Conservation (phyloP, 2,888 invertebrate genomes). For the Synanthedon myopaeformis region DNA sequence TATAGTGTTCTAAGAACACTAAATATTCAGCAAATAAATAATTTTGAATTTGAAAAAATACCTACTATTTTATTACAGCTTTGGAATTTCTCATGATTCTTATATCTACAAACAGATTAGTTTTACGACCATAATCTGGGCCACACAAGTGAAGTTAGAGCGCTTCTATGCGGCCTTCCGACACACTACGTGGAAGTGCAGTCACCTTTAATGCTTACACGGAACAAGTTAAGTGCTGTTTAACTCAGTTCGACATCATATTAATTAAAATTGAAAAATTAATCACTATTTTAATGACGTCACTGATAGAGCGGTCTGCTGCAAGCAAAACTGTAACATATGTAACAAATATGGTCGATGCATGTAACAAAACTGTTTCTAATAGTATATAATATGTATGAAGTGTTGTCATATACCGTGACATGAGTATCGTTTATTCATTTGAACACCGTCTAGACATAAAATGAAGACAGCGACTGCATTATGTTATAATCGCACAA, state of each 20-base stretch:
- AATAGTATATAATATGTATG: too few relatives aligned
- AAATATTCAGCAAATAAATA: too few relatives aligned
- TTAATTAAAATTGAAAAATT: not conserved
- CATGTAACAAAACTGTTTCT: too few relatives aligned
- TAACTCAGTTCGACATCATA: not conserved
- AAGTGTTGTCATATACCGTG: too few relatives aligned
- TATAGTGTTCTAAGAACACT: too few relatives aligned
- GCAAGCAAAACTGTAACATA: too few relatives aligned
- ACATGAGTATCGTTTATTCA: too few relatives aligned
- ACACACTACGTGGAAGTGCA: slow-evolving; percentile 46
- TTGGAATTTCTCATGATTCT: slow-evolving; percentile 17
- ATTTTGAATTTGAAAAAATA: too few relatives aligned
- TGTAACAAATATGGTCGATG: too few relatives aligned
- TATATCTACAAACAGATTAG: slow-evolving; percentile 29
- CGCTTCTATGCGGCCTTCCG: slow-evolving; percentile 26
- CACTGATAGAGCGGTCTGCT: too few relatives aligned
- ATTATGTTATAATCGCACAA: not conserved
- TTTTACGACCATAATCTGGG: slow-evolving; percentile 31
- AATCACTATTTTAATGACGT: too few relatives aligned
- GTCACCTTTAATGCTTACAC: slow-evolving; percentile 41
- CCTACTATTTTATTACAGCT: not conserved
- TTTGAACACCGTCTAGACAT: slow-evolving; percentile 5
- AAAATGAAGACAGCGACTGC: slow-evolving; percentile 2
- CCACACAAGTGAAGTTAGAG: slow-evolving; percentile 31
- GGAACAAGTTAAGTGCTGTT: slow-evolving; percentile 9